Percentiles rank a stretch among this genome's conserved stretches.
phyloP scores from a whole-genome alignment of 2,113 vertebrate species.

The Pachyramphus minor region DNA sequence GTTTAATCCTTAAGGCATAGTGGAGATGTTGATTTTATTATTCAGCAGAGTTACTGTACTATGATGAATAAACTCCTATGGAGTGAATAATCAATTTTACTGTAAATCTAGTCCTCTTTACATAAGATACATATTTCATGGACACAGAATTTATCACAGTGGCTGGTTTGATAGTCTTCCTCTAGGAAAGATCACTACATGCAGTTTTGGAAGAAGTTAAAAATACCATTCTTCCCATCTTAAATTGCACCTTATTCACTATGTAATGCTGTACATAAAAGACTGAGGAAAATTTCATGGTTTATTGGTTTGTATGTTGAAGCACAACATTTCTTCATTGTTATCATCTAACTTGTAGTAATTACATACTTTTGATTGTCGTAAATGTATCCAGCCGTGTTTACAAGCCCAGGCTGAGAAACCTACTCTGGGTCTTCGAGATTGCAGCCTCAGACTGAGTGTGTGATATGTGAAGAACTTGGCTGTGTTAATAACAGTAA shows the following conservation, averaged over 20 bases:
- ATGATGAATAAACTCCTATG: neutral
- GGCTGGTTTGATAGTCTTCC: neutral
- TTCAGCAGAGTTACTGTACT: neutral
- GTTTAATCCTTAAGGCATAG: neutral
- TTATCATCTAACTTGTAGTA: neutral
- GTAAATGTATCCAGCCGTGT: neutral
- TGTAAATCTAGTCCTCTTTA: neutral
- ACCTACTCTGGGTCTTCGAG: neutral
- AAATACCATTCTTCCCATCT: neutral
- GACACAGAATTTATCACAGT: neutral
- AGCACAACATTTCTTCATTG: conserved; percentile 34
- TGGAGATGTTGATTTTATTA: neutral
- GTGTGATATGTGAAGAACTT: neutral
- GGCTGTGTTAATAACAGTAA: neutral
- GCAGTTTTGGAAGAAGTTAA: neutral
- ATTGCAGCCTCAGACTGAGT: neutral
- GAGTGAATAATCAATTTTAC: neutral
- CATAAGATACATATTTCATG: neutral
- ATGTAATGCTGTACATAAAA: neutral
- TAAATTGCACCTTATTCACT: neutral
- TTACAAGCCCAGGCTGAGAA: neutral
- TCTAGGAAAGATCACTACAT: neutral
- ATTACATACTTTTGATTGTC: conserved; percentile 26
- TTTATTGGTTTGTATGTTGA: conserved; percentile 33
- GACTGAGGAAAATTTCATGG: neutral